These are phyloP conservation scores for Metopia argyrocephala DNA, from an alignment of 2,888 invertebrate species.

Conservation along the genomic window DNA sequence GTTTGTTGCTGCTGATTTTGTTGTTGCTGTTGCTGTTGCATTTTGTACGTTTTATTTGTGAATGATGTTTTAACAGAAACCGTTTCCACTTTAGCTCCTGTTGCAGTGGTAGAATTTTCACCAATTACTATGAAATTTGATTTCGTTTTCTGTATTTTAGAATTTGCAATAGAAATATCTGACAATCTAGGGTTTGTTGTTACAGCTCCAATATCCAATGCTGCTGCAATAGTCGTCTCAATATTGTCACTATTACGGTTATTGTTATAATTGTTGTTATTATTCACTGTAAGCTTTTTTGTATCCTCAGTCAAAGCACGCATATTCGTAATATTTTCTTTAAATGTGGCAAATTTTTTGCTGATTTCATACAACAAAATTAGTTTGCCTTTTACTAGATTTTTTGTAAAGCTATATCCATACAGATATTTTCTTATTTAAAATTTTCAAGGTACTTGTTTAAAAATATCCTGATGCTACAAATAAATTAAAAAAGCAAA, in stretches of 20 bases:
- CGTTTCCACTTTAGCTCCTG: not conserved
- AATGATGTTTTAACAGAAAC: slow-evolving; percentile 37
- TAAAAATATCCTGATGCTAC: slow-evolving; percentile 53
- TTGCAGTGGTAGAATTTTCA: not conserved
- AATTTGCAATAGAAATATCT: slow-evolving; percentile 19
- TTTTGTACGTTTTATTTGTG: slow-evolving; percentile 64
- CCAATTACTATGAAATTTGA: not conserved
- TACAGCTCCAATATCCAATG: slow-evolving; percentile 27
- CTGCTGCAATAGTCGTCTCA: slow-evolving; percentile 64
- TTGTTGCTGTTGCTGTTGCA: slow-evolving; percentile 68
- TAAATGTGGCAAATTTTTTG: slow-evolving; percentile 40
- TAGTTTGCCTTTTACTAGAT: slow-evolving; percentile 34
- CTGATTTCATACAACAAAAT: slow-evolving; percentile 39
- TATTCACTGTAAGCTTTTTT: slow-evolving; percentile 71
- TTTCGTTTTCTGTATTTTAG: slow-evolving; percentile 3
- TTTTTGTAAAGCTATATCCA: slow-evolving; percentile 9
- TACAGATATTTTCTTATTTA: slow-evolving; percentile 9
- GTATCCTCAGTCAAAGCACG: slow-evolving; percentile 76
- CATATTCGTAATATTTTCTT: slow-evolving; percentile 69
- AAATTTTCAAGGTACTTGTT: slow-evolving; percentile 38
- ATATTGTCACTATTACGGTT: slow-evolving; percentile 52
- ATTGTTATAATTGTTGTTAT: slow-evolving; percentile 70
- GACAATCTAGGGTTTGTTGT: slow-evolving; percentile 16
- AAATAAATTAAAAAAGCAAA: slow-evolving; percentile 42
- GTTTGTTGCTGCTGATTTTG: slow-evolving; percentile 46